Conservation (phyloP, 2,113 vertebrate species). For the Apistogramma diplotaenia region DNA sequence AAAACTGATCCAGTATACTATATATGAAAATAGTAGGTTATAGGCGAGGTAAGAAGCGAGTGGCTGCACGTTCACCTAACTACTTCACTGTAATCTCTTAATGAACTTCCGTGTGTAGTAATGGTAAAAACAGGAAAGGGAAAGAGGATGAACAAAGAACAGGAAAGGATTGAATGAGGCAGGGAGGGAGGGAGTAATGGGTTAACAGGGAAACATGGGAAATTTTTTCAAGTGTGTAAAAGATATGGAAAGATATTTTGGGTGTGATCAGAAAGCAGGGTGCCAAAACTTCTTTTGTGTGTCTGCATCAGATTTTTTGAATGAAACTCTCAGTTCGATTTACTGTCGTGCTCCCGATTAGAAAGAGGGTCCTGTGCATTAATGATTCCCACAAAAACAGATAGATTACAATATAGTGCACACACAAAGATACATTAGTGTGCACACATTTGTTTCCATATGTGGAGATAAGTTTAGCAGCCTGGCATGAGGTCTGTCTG, state of each 20-base stretch:
- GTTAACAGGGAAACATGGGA: background rate
- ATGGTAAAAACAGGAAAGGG: conserved; percentile 27
- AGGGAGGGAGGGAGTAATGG: background rate
- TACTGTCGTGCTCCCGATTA: background rate
- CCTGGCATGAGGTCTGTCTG: conserved; percentile 18
- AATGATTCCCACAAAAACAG: background rate
- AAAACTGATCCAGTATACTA: background rate
- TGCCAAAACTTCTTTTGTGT: background rate
- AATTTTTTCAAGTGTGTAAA: too few relatives aligned
- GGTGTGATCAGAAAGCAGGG: background rate
- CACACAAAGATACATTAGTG: background rate
- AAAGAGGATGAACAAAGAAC: conserved; percentile 11
- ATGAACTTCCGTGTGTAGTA: conserved; percentile 59
- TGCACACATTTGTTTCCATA: background rate
- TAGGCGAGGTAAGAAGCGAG: background rate
- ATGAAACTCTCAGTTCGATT: background rate
- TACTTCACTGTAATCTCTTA: conserved; percentile 67
- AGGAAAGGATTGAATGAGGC: background rate
- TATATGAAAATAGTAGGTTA: conserved; percentile 13
- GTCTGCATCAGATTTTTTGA: background rate
- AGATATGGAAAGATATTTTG: background rate
- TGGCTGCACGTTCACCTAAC: conserved; percentile 31
- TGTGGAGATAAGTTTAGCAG: conserved; percentile 8
- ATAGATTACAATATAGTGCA: background rate
- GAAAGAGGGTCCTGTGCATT: background rate